Base-by-base conservation (phyloP, 1,140 invertebrate genomes). In the Callitettix versicolor region DNA sequence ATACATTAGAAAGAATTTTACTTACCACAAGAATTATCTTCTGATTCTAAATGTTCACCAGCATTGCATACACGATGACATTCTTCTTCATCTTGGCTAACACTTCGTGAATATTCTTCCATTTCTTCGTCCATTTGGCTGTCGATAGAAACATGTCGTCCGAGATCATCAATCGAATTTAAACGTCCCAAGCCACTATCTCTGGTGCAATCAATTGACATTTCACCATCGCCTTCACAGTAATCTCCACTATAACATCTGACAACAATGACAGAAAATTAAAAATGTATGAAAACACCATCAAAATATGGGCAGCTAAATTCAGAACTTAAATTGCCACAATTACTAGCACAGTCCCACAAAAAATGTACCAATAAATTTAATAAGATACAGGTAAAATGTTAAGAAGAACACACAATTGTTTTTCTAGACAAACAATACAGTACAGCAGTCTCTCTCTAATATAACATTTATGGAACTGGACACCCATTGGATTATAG, bases 161-260 rank as follows among this genome's bases (percentile, higher is more conserved):
- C 34, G 22, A 40, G 50, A 26, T 12, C 62, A 60, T 72, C 73
- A 30, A 72, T 75, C 62, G 74, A 30, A 30, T 75, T 49, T 49
- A 33, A 12, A 15, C 76, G 75, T 2, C 74, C 73, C 38, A 77
- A 71, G 3, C 73, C 76, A 9, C 74, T 77, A 62, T 78, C 76
- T 59, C 73, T 62, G 1, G 74, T 73, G 0, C 75, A 77, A 63
- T 78, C 76, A 44, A 77, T 71, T 1, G 74, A 76, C 22, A 72
- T 72, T 65, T 70, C 70, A 30, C 62, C 49, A 33, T 60, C 56
- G 9, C 17, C 38, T 49, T 49, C 47, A 33, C 47, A 26, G 24
- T 15, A 49, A 17, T 49, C 47, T 3, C 21, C 33, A 33, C 36
- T 42, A 26, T 12, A 49, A 44, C 42, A 44, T 21, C 18, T n/a